phyloP scores from a whole-genome alignment of 2,888 invertebrate species.

The Prosapia bicincta region DNA sequence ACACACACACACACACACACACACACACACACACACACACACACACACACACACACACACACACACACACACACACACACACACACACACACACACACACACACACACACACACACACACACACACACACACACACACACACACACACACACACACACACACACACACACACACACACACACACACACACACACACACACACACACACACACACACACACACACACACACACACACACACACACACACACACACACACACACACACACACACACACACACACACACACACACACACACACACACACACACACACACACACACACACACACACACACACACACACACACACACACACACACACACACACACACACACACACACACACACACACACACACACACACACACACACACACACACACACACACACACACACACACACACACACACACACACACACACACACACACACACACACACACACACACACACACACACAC shows the following conservation, averaged over 20 bases:
- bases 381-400: background rate
- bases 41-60: no score
- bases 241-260: background rate
- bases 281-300: background rate
- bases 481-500: background rate
- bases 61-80: no score
- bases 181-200: no score
- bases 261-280: background rate
- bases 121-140: no score
- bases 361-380: background rate
- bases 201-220: background rate
- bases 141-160: no score
- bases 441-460: background rate
- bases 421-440: background rate
- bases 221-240: background rate
- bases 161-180: no score
- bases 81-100: no score
- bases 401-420: background rate
- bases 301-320: background rate
- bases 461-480: background rate
- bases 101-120: no score
- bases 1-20: no score
- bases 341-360: background rate
- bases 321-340: background rate
- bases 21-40: no score